phyloP scores from a whole-genome alignment of 2,888 invertebrate species.

The Tinea trinotella region DNA sequence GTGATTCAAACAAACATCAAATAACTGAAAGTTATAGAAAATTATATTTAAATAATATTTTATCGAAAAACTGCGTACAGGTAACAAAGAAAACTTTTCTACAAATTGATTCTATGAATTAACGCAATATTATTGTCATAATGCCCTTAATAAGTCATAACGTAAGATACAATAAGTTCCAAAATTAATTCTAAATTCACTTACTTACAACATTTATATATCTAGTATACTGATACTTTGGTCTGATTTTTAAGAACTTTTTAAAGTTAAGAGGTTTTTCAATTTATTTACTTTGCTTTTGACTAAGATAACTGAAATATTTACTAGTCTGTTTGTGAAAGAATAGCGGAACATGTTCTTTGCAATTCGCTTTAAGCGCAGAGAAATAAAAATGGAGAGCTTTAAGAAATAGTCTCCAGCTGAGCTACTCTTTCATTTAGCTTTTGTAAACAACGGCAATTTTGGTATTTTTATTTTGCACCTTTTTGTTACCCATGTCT shows the following conservation, averaged over 20 bases:
- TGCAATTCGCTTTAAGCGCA: slow-evolving; percentile 17
- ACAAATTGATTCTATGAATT: too few relatives aligned
- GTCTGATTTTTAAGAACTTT: not conserved
- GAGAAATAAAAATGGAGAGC: slow-evolving; percentile 17
- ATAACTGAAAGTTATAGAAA: not conserved
- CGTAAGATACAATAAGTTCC: too few relatives aligned
- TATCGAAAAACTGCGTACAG: too few relatives aligned
- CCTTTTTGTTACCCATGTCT: too few relatives aligned
- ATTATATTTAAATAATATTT: not conserved
- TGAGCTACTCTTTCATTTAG: slow-evolving; percentile 6
- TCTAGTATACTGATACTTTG: not conserved
- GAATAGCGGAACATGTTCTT: slow-evolving; percentile 17
- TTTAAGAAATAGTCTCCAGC: slow-evolving; percentile 17
- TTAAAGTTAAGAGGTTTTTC: slow-evolving; percentile 7
- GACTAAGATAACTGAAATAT: slow-evolving; percentile 16
- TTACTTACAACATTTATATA: not conserved
- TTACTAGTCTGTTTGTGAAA: slow-evolving; percentile 18
- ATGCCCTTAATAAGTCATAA: too few relatives aligned
- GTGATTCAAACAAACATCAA: not conserved
- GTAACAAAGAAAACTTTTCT: too few relatives aligned
- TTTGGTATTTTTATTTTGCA: not conserved
- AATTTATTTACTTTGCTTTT: slow-evolving; percentile 12
- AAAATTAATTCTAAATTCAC: too few relatives aligned
- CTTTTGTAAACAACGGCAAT: slow-evolving; percentile 5
- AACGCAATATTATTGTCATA: too few relatives aligned